Percentiles rank a stretch among this genome's conserved stretches.
These are phyloP conservation scores for Xiphias gladius DNA, from an alignment of 2,113 vertebrate genomes.

Conservation along the genomic window DNA sequence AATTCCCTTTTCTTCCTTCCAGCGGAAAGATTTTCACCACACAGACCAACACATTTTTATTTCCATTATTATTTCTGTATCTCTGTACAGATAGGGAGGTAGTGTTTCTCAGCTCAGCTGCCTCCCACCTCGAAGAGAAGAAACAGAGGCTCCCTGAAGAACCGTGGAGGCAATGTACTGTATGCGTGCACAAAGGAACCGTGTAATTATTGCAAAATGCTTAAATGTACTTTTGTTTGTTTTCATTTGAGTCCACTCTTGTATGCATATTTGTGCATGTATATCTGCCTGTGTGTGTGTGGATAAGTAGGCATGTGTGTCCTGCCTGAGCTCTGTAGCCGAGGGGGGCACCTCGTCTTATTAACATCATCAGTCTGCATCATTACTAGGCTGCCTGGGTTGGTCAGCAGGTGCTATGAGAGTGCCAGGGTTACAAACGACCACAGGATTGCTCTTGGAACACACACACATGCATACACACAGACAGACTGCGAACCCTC, in stretches of 20 bases:
- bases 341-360: conserved; percentile 93
- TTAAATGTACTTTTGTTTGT: conserved; percentile 20
- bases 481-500: conserved; percentile 87
- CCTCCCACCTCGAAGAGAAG: conserved; percentile 50
- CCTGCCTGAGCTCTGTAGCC: conserved; percentile 84
- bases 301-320: conserved; percentile 58
- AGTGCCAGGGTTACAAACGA: conserved; percentile 94
- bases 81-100: conserved; percentile 62
- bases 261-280: conserved; percentile 42
- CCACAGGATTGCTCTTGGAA: conserved; percentile 85
- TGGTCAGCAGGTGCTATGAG: conserved; percentile 90
- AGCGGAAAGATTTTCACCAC: conserved; percentile 65
- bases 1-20: conserved; percentile 71
- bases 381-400: conserved; percentile 94
- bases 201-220: conserved; percentile 16
- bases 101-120: conserved; percentile 48
- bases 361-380: conserved; percentile 98
- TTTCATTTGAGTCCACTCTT: background rate
- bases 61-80: conserved; percentile 79
- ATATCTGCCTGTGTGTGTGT: conserved; percentile 26
- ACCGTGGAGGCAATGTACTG: background rate
- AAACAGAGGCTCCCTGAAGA: conserved; percentile 35
- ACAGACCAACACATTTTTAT: conserved; percentile 71
- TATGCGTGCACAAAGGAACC: background rate
- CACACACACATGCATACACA: conserved; percentile 60